Base-by-base conservation (phyloP, 2,113 vertebrate species). In the Seriola aureovittata region DNA sequence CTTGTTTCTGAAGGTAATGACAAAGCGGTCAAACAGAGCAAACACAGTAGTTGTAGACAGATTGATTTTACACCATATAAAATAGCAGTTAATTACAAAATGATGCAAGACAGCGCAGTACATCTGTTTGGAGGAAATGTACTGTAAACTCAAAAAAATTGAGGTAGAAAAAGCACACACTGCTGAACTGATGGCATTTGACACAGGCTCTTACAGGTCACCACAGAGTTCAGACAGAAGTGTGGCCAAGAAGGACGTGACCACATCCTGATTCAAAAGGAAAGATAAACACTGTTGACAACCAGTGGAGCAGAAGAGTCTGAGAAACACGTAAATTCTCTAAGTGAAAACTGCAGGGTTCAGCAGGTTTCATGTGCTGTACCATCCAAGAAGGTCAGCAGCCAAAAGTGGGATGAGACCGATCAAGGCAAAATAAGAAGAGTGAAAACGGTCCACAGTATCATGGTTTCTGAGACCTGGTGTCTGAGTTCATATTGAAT, bases 161-260 rank as follows among this genome's bases (percentile, higher is more conserved):
- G 93, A 95, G 93, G 93, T 94, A 95, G 94, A 94, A 93, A 94
- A 86, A 88, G 87, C 82, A 89, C 85, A 89, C 75, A 80, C 76
- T 84, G 85, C 75, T 91, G 42, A 4, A 87, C 76, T 81, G 85
- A 84, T 84, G 65, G 81, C 69, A 67, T 89, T 65, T 90, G 77
- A 89, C 76, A 78, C 13, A 21, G 50, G 46, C 80, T 79, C 12
- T 23, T 65, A 81, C 44, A 50, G 60, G 72, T 86, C 81, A 83
- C 60, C 23, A 40, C 50, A 73, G 34, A 84, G 71, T 81, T 88
- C n/a, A 75, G 55, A 73, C 3, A 13, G 44, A 40, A 50, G 62
- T 54, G 71, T 4, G 29, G n/a, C 57, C 57, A 38, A 23, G 36
- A 54, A 16, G 67, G 74, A 67, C 23, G 42, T 72, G 71, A 58